phyloP scores from a whole-genome alignment of 2,797 vertebrate genomes.

The Tenualosa thibaudeaui region DNA sequence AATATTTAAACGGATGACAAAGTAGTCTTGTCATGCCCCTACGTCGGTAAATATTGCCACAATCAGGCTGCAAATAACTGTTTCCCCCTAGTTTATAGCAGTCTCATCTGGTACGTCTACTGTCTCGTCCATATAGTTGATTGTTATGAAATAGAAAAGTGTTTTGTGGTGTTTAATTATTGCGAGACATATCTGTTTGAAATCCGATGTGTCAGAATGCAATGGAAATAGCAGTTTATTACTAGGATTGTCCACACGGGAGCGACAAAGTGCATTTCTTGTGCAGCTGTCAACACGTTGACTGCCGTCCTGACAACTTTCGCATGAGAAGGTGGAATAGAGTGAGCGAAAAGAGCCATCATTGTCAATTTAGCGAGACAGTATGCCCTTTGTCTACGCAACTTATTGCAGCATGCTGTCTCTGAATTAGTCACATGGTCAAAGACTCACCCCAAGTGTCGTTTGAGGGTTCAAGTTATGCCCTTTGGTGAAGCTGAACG shows the following conservation, averaged over 20 bases:
- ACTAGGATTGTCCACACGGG: slow-evolving; percentile 4
- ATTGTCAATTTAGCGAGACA: not conserved
- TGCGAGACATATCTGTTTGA: not conserved
- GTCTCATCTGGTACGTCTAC: no score
- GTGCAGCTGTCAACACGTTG: not conserved
- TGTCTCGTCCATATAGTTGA: not conserved
- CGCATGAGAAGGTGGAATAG: not conserved
- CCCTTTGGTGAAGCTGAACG: not conserved
- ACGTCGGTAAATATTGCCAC: no score
- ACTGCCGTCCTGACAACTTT: not conserved
- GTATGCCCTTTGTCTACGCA: not conserved
- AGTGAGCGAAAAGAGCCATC: not conserved
- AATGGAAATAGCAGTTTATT: not conserved
- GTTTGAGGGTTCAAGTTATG: not conserved
- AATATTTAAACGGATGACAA: not conserved
- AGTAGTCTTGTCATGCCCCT: not conserved
- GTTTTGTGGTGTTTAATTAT: no score
- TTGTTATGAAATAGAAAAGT: no score
- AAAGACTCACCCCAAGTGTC: not conserved
- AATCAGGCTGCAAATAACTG: not conserved
- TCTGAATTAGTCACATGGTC: not conserved
- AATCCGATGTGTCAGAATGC: not conserved
- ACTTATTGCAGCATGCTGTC: not conserved
- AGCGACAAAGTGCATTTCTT: not conserved
- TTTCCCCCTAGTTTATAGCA: no score